A percentile compares a stretch with the other conserved stretches of the same genome.
phyloP scores from a whole-genome alignment of 2,113 vertebrate species.

The Stomatorhinus ivindoensis region DNA sequence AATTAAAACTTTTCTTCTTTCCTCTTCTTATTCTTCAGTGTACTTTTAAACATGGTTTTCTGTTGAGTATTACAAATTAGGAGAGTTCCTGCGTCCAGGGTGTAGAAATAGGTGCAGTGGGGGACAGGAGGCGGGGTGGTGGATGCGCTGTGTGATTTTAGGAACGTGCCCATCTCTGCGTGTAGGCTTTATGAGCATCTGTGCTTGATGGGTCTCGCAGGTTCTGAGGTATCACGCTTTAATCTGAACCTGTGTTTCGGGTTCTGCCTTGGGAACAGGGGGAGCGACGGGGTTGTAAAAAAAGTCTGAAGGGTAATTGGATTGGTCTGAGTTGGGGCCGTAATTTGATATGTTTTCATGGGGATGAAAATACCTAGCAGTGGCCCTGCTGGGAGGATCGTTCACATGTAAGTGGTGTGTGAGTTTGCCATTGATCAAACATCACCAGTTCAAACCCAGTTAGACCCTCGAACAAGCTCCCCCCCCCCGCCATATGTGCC shows the following conservation, averaged over 20 bases:
- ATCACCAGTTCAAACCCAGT: neutral
- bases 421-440: neutral
- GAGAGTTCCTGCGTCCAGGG: neutral
- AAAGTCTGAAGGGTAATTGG: neutral
- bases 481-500: neutral
- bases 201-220: neutral
- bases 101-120: neutral
- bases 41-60: neutral
- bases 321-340: neutral
- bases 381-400: neutral
- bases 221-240: neutral
- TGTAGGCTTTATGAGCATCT: neutral
- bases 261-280: neutral
- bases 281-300: neutral
- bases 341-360: neutral
- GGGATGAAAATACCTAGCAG: neutral
- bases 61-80: neutral
- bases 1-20: neutral
- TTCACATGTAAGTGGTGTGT: neutral
- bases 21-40: neutral
- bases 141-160: neutral
- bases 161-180: neutral
- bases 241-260: neutral
- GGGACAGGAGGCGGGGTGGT: neutral
- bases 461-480: neutral